Evolutionary conservation across 2,797 vertebrate species (phyloP).

Genomic region (Sebastes oblongus): DNA sequence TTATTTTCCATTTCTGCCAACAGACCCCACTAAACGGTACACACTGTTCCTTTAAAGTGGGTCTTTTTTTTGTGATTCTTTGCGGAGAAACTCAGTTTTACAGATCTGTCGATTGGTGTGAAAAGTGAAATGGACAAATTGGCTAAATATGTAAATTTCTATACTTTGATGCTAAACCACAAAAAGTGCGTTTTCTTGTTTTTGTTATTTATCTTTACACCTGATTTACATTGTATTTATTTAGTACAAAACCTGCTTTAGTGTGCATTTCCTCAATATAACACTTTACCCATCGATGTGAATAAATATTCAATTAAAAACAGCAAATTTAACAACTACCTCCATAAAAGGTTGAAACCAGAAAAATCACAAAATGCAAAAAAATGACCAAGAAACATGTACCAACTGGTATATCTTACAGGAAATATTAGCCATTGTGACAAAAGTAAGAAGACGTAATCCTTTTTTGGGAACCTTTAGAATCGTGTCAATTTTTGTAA

Average conservation of each 20-base stretch:
- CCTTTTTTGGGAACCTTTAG: not conserved
- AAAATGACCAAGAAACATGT: not conserved
- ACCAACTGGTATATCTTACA: not conserved
- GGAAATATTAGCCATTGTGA: not conserved
- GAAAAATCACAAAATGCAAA: not conserved
- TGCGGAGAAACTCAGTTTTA: too few relatives aligned
- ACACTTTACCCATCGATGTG: not conserved
- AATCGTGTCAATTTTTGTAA: not conserved
- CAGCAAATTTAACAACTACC: not conserved
- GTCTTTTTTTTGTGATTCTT: too few relatives aligned
- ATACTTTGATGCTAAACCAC: not conserved
- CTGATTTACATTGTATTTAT: not conserved
- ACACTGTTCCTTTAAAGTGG: too few relatives aligned
- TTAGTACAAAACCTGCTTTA: not conserved
- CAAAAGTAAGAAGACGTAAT: not conserved
- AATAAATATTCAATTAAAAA: not conserved
- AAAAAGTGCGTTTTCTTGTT: not conserved
- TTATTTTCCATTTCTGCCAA: too few relatives aligned
- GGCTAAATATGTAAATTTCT: conserved; percentile 11
- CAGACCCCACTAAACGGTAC: too few relatives aligned
- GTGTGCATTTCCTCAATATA: not conserved
- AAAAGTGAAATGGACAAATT: not conserved
- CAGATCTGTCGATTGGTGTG: too few relatives aligned
- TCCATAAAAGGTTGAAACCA: not conserved
- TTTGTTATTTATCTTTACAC: not conserved